Conservation (phyloP, 2,113 vertebrate genomes). For the Hippocampus zosterae region DNA sequence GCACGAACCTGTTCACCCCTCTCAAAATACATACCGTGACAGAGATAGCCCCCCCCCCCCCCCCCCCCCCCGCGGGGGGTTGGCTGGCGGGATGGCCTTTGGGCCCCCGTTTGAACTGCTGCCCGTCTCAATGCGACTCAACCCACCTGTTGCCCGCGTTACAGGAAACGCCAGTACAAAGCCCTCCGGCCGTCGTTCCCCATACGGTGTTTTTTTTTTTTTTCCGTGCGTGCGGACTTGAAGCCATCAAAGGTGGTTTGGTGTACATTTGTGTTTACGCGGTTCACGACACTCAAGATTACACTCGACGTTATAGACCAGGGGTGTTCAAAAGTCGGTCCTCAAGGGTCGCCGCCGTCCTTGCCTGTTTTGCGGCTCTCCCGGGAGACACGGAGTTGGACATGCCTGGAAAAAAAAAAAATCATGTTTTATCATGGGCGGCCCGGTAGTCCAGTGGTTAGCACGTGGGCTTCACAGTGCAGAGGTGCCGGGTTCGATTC, state of each 20-base stretch:
- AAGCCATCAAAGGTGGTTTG: not conserved
- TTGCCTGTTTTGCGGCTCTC: too few relatives aligned
- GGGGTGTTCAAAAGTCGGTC: too few relatives aligned
- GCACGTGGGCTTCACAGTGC: too few relatives aligned
- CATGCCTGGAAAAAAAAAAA: too few relatives aligned
- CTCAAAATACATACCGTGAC: slow-evolving; percentile 37
- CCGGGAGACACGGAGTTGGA: too few relatives aligned
- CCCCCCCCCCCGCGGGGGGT: too few relatives aligned
- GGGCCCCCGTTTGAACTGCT: slow-evolving; percentile 22
- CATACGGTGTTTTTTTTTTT: not conserved
- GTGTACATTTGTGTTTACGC: not conserved
- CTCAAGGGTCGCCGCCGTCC: too few relatives aligned
- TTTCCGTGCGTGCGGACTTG: not conserved
- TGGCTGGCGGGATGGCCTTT: slow-evolving; percentile 13
- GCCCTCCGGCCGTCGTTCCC: slow-evolving; percentile 17
- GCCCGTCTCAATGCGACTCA: slow-evolving; percentile 23
- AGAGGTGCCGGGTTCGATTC: too few relatives aligned
- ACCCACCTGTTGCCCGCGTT: slow-evolving; percentile 38
- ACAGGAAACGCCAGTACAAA: slow-evolving; percentile 29
- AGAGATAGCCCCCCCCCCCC: slow-evolving; percentile 40
- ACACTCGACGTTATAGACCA: too few relatives aligned
- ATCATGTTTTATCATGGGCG: too few relatives aligned
- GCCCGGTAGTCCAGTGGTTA: too few relatives aligned
- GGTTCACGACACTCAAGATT: not conserved
- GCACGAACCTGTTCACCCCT: slow-evolving; percentile 32